Evolutionary conservation across 2,797 vertebrate species (phyloP).

Genomic region (Gadopsis bispinosus): DNA sequence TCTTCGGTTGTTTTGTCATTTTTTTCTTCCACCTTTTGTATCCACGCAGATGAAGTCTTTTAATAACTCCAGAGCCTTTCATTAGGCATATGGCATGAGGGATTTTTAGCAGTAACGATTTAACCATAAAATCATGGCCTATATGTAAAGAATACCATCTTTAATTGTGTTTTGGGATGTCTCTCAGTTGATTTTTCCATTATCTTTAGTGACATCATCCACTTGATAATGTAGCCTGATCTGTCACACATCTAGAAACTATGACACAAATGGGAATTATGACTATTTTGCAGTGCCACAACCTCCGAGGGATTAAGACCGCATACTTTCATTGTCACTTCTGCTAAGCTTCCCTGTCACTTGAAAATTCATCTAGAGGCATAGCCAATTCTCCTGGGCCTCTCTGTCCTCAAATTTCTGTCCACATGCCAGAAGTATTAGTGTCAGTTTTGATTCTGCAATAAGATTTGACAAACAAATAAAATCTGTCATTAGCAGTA

Average conservation of each 20-base stretch:
- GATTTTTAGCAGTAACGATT: not conserved
- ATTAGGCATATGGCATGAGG: constrained; percentile 1
- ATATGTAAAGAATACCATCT: constrained; percentile 2
- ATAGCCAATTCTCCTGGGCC: not conserved
- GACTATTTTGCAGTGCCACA: not conserved
- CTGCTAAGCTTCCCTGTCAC: constrained; percentile 17
- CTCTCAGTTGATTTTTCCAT: not conserved
- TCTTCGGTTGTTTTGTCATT: constrained; percentile 43
- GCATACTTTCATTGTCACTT: not conserved
- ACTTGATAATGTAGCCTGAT: not conserved
- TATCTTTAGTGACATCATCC: not conserved
- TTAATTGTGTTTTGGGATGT: not conserved
- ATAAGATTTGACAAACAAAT: constrained; percentile 2
- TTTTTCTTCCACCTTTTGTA: constrained; percentile 1
- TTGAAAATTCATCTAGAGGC: not conserved
- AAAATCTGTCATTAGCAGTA: not conserved
- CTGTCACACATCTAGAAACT: not conserved
- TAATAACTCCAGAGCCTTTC: constrained; percentile 2
- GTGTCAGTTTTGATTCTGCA: not conserved
- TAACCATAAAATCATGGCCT: not conserved
- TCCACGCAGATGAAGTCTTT: constrained; percentile 29
- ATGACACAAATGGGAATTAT: constrained; percentile 4
- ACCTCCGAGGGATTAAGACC: constrained; percentile 6
- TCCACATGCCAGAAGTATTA: not conserved
- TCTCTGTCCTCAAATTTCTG: constrained; percentile 1